Evolutionary conservation across 2,797 vertebrate species (phyloP).

Genomic region (Agapornis canus): DNA sequence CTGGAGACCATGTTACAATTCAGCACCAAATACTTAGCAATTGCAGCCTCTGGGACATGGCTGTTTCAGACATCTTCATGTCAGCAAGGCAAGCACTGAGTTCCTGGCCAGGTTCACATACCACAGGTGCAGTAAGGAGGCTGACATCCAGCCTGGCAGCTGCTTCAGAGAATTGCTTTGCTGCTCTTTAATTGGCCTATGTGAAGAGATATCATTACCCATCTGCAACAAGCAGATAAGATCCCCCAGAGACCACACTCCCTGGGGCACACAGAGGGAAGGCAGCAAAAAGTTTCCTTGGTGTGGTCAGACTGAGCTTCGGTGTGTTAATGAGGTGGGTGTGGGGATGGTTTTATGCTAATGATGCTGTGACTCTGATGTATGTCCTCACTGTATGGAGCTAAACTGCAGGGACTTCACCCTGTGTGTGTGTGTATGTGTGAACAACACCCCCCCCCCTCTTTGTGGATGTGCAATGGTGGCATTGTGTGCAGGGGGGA

Average conservation of each 20-base stretch:
- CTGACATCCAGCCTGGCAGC: neutral
- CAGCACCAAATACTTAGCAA: neutral
- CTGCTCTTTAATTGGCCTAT: conserved; percentile 2
- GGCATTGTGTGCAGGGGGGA: neutral
- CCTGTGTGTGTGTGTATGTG: neutral
- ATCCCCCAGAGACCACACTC: neutral
- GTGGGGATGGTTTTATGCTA: neutral
- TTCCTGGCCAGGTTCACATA: neutral
- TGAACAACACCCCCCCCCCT: neutral
- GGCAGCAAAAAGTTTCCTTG: neutral
- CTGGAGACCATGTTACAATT: neutral
- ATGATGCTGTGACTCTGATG: neutral
- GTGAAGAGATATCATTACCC: neutral
- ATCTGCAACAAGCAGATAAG: neutral
- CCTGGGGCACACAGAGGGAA: neutral
- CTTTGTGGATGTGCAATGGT: neutral
- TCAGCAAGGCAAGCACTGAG: neutral
- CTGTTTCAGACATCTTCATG: neutral
- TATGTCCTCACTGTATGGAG: neutral
- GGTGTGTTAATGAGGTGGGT: neutral
- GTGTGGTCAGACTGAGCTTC: neutral
- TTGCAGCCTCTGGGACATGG: neutral
- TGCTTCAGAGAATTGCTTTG: neutral
- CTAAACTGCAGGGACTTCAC: neutral
- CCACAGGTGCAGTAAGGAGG: neutral